These are phyloP conservation scores for Synaphobranchus kaupii DNA, from an alignment of 2,797 vertebrate species.

Conservation along the genomic window DNA sequence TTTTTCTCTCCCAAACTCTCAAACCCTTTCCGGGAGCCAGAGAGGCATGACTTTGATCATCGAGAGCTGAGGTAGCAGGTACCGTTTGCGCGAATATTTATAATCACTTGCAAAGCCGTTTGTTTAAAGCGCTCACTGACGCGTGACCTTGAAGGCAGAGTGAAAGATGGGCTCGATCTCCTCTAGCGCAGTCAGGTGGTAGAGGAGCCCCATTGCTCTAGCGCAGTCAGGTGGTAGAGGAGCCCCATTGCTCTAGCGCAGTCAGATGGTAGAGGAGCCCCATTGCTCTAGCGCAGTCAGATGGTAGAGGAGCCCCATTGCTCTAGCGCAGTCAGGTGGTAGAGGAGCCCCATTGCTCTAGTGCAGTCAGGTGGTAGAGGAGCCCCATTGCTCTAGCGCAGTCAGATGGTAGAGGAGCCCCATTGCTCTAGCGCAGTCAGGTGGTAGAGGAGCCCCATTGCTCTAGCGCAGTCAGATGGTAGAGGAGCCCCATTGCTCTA, in stretches of 20 bases:
- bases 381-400: no score
- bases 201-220: neutral
- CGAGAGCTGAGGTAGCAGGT: neutral
- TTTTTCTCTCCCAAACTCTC: neutral
- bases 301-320: neutral
- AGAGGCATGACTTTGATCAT: neutral
- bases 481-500: no score
- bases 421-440: neutral
- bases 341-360: neutral
- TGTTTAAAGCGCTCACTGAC: neutral
- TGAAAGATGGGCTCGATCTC: neutral
- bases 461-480: neutral
- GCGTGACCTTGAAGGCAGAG: conserved; percentile 17
- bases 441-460: no score
- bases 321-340: no score
- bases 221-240: no score
- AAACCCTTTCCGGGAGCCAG: neutral
- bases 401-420: neutral
- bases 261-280: neutral
- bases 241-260: no score
- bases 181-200: neutral
- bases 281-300: no score
- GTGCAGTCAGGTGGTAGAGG: no score
- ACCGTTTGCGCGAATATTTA: neutral
- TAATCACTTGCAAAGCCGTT: neutral